A percentile compares a stretch with the other conserved stretches of the same genome.
Evolutionary conservation across 2,113 vertebrate genomes (phyloP).

Genomic region (Mixornis gularis): DNA sequence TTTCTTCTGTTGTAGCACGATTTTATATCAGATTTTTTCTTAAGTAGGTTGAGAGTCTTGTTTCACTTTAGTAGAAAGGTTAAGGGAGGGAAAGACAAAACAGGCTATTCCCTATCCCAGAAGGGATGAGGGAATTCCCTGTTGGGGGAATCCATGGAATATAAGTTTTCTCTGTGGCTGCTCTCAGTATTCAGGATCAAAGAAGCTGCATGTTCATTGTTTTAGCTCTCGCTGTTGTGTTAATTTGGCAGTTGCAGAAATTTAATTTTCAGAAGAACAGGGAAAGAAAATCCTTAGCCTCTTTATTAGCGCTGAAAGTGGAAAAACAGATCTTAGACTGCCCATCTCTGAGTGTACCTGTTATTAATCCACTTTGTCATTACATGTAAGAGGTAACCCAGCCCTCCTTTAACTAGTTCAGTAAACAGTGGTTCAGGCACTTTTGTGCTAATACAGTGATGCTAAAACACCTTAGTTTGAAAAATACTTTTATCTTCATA

Average conservation of each 20-base stretch:
- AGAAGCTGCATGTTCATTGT: neutral
- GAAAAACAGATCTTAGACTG: neutral
- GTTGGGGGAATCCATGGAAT: neutral
- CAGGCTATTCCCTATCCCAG: neutral
- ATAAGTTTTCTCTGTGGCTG: fast-evolving
- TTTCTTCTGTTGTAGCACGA: neutral
- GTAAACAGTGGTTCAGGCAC: neutral
- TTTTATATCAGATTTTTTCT: neutral
- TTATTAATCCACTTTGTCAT: neutral
- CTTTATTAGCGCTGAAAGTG: neutral
- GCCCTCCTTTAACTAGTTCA: neutral
- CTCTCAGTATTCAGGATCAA: neutral
- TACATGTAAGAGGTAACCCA: neutral
- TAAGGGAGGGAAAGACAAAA: neutral
- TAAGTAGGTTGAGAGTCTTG: neutral
- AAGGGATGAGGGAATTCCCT: neutral
- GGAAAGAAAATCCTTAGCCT: neutral
- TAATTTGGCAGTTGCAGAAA: neutral
- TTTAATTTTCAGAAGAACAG: neutral
- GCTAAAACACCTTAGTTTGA: neutral
- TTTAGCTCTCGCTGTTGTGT: neutral
- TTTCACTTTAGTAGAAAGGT: neutral
- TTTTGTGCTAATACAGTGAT: neutral
- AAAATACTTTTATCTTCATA: neutral
- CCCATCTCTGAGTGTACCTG: neutral